Evolutionary conservation across 2,888 invertebrate species (phyloP).

Genomic region (Incurvaria masculella): DNA sequence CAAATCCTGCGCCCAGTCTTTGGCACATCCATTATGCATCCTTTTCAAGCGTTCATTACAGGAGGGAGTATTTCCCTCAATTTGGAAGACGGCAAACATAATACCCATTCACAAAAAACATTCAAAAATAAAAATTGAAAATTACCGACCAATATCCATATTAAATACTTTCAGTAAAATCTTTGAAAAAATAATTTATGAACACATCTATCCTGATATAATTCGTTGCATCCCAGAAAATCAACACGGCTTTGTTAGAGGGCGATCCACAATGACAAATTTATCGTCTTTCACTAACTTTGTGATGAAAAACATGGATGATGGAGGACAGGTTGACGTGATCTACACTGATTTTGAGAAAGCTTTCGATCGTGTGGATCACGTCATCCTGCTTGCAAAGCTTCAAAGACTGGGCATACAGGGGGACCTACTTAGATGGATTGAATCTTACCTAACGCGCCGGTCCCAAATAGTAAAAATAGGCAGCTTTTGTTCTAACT

Average conservation of each 20-base stretch:
- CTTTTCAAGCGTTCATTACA: not conserved
- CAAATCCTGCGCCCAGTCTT: not conserved
- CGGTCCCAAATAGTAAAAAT: not conserved
- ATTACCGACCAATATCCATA: conserved; percentile 1
- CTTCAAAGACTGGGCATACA: not conserved
- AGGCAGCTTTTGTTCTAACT: not conserved
- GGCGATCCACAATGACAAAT: not conserved
- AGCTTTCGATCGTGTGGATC: conserved; percentile 1
- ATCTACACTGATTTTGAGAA: not conserved
- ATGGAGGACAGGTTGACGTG: not conserved
- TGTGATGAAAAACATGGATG: not conserved
- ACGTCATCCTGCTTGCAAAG: conserved; percentile 1
- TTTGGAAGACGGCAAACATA: conserved; percentile 1
- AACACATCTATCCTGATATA: not conserved
- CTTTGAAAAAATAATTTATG: conserved; percentile 2
- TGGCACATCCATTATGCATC: not conserved
- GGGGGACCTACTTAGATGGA: conserved; percentile 1
- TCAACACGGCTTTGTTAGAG: conserved; percentile 1
- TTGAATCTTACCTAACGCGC: not conserved
- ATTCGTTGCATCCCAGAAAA: not conserved
- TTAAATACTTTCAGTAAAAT: not conserved
- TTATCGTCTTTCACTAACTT: not conserved
- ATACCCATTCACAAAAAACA: not conserved
- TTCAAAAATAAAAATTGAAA: not conserved
- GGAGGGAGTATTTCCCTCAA: not conserved